Evolutionary conservation across 2,113 vertebrate genomes (phyloP), one percentile per base, ranked within the genome.

Genomic region (Toxostoma redivivum): DNA sequence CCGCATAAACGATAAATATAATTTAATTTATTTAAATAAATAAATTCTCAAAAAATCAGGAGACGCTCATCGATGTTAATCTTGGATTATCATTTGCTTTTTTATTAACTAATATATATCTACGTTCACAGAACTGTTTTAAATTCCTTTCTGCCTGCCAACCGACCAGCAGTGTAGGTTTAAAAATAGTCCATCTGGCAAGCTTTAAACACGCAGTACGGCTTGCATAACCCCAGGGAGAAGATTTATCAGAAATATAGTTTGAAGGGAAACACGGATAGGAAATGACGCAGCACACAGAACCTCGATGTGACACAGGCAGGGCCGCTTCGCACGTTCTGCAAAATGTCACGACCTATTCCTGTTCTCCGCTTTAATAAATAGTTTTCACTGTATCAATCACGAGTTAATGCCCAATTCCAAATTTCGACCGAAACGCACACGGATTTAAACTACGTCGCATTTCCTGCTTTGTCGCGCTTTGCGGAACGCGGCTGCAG

Each of bases 111-210:
- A 40, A 37, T 57, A 4, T 9, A n/a, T 5, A 12, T 23, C n/a
- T 38, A 23, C 7, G 20, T 45, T 56, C 56, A 66, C 23, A 74
- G 64, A 83, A 23, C 21, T 18, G 38, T 10, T 86, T 72, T 22
- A 57, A n/a, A 85, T 64, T 78, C 50, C 18, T 79, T 86, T 38
- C 61, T 38, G 77, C 10, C 60, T 81, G 58, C 72, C 65, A 81
- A n/a, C 3, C n/a, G 19, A 54, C 9, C 60, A 35, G 38, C 76
- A 56, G 22, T 1, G 7, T 2, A 71, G 66, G 27, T 85, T 92
- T 90, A 97, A 94, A 94, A 95, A 88, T 50, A 77, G 77, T 5
- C 61, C 73, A 86, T 44, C 40, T 65, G 53, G 82, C 77, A 95
- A 86, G 71, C 77, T 67, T 58, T 73, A 70, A n/a, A 42, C 35